Conservation (phyloP, 1,140 invertebrate genomes). For the Macrotrachela quadricornifera region DNA sequence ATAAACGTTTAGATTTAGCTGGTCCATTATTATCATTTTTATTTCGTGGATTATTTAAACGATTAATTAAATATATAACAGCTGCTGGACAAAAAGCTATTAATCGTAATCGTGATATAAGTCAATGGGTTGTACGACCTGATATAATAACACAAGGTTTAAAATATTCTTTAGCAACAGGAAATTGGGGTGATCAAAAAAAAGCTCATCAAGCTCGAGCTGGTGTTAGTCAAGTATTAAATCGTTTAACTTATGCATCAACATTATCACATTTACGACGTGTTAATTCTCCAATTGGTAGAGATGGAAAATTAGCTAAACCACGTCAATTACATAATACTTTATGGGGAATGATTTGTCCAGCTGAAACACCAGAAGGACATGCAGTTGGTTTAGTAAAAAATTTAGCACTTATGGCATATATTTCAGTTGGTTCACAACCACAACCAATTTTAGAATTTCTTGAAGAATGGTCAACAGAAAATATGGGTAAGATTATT, state of each 20-base stretch:
- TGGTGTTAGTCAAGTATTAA: conserved; percentile 55
- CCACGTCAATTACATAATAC: conserved; percentile 94
- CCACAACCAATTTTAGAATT: conserved; percentile 95
- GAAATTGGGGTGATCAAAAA: conserved; percentile 99
- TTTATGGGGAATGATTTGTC: conserved; percentile 94
- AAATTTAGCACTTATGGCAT: conserved; percentile 93
- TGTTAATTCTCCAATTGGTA: conserved; percentile 89
- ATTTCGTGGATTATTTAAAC: conserved; percentile 43
- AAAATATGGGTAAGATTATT: conserved; percentile 48
- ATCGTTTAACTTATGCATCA: conserved; percentile 78
- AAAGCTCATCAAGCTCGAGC: conserved; percentile 93
- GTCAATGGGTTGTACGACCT: conserved; percentile 54
- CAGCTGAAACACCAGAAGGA: conserved; percentile 88
- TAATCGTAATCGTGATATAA: conserved; percentile 87
- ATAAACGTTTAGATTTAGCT: conserved; percentile 86
- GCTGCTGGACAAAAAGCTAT: conserved; percentile 92
- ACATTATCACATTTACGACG: conserved; percentile 86
- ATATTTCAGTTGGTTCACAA: conserved; percentile 93
- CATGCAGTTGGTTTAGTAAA: conserved; percentile 63
- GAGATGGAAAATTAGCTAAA: conserved; percentile 91
- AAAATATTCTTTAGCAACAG: conserved; percentile 84
- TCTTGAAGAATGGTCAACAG: conserved; percentile 99
- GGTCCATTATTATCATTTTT: conserved; percentile 83
- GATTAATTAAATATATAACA: conserved; percentile 41
- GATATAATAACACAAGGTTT: conserved; percentile 94